phyloP scores from a whole-genome alignment of 92 coral and sea anemone genomes.

The Heliopora coerulea region DNA sequence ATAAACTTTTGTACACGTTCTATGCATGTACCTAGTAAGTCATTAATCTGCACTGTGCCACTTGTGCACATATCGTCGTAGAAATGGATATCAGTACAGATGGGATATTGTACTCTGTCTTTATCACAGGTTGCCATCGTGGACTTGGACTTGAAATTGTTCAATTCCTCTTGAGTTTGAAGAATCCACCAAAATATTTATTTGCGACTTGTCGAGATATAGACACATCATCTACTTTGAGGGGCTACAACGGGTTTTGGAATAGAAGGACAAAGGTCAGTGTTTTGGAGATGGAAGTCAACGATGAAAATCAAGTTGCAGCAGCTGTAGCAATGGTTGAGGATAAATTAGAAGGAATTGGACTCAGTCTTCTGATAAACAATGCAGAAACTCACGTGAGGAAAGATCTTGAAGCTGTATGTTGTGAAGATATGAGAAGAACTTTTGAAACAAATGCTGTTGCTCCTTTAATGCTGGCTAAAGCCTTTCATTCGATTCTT shows the following conservation, averaged over 20 bases:
- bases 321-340: slow-evolving; percentile 55
- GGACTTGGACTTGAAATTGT: slow-evolving; percentile 83
- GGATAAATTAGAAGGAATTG: slow-evolving; percentile 52
- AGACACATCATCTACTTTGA: slow-evolving; percentile 22
- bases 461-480: slow-evolving; percentile 69
- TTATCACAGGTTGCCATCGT: slow-evolving; percentile 80
- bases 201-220: slow-evolving; percentile 71
- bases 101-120: slow-evolving; percentile 45
- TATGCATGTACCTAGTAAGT: no score
- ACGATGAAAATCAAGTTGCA: slow-evolving; percentile 37
- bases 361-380: slow-evolving; percentile 66
- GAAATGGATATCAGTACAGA: neutral
- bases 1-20: no score
- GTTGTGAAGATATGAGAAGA: slow-evolving; percentile 63
- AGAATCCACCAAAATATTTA: slow-evolving; percentile 61
- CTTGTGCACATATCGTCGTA: no score
- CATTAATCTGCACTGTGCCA: no score
- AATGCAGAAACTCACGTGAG: slow-evolving; percentile 62
- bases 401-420: slow-evolving; percentile 56
- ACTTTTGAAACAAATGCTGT: slow-evolving; percentile 59
- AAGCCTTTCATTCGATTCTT: slow-evolving; percentile 62
- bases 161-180: slow-evolving; percentile 57
- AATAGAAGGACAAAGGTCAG: slow-evolving; percentile 52
- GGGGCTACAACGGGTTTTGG: slow-evolving; percentile 40
- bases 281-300: slow-evolving; percentile 67